A percentile compares a stretch with the other conserved stretches of the same genome.
These are phyloP conservation scores for Brachystomella parvula DNA, from an alignment of 1,140 invertebrate genomes.

Conservation along the genomic window DNA sequence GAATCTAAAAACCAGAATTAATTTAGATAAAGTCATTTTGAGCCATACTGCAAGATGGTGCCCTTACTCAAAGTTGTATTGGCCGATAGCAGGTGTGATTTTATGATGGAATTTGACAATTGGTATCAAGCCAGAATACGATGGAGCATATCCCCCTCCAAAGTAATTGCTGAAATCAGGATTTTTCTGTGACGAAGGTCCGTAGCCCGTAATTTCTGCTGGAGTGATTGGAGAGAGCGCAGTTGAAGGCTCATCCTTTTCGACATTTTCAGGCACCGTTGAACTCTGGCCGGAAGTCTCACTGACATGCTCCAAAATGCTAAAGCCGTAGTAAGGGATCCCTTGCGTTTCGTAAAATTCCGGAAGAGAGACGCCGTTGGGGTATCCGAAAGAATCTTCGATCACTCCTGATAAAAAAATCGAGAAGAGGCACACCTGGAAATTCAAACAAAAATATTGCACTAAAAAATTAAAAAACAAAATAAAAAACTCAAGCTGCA, in stretches of 20 bases:
- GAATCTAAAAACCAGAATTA: neutral
- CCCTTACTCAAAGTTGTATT: conserved; percentile 2
- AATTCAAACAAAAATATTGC: too few relatives aligned
- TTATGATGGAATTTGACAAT: neutral
- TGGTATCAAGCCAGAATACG: neutral
- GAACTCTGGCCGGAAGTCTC: too few relatives aligned
- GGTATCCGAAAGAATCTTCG: too few relatives aligned
- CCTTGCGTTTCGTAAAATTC: too few relatives aligned
- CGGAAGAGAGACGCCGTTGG: too few relatives aligned
- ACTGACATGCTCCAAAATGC: too few relatives aligned
- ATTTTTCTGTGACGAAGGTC: neutral
- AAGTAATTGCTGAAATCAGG: neutral
- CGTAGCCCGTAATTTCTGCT: neutral
- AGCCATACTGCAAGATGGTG: neutral
- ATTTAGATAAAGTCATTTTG: neutral
- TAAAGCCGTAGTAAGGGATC: too few relatives aligned
- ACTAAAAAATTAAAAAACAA: too few relatives aligned
- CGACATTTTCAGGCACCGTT: too few relatives aligned
- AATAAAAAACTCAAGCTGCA: too few relatives aligned
- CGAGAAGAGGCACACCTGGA: too few relatives aligned
- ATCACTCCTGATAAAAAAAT: too few relatives aligned
- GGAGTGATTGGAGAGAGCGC: neutral
- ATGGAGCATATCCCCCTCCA: neutral
- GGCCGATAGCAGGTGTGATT: neutral
- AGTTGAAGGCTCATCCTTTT: neutral